phyloP scores from a whole-genome alignment of 2,797 vertebrate species.

The Rhabdophis nuchalis region DNA sequence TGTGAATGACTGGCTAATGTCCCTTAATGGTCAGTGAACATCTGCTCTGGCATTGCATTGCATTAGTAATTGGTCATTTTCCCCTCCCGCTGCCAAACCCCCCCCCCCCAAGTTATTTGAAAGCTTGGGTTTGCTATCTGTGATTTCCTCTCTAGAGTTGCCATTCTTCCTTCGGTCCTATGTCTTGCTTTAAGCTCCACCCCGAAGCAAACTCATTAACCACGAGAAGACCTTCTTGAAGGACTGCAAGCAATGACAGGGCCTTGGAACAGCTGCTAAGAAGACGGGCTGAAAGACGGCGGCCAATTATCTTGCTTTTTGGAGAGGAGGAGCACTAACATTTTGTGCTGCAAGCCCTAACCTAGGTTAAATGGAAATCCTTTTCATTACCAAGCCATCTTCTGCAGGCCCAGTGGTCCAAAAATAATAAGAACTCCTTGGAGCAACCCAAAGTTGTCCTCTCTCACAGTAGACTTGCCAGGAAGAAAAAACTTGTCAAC shows the following conservation, averaged over 20 bases:
- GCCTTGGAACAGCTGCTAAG: background rate
- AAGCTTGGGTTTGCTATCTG: background rate
- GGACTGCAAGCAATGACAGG: background rate
- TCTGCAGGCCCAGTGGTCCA: background rate
- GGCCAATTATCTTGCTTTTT: background rate
- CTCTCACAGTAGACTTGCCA: background rate
- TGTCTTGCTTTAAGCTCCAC: background rate
- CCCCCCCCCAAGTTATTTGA: background rate
- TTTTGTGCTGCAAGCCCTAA: background rate
- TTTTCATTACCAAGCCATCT: background rate
- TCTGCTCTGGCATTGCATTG: background rate
- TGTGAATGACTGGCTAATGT: background rate
- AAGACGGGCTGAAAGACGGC: background rate
- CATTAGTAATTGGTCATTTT: background rate
- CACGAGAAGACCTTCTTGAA: background rate
- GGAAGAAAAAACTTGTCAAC: background rate
- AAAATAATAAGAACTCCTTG: background rate
- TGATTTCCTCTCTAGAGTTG: background rate
- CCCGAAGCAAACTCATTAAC: background rate
- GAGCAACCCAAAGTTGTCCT: background rate
- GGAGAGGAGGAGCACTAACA: background rate
- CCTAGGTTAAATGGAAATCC: background rate
- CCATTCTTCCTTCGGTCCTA: background rate
- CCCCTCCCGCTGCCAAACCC: background rate
- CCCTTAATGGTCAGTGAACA: background rate